phyloP scores from a whole-genome alignment of 1,140 invertebrate genomes.

The Archivesica marissinica region DNA sequence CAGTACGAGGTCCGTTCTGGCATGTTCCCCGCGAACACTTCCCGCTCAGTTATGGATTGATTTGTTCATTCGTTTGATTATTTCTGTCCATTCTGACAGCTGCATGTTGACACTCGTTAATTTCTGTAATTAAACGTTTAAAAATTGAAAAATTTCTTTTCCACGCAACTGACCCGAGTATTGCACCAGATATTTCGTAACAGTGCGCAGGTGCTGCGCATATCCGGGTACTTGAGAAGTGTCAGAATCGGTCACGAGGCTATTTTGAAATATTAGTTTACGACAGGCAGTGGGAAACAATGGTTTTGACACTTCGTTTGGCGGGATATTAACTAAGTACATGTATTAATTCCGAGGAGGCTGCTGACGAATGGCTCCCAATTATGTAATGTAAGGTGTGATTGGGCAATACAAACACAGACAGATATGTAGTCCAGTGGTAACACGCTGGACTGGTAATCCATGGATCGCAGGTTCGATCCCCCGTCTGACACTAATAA shows the following conservation, averaged over 20 bases:
- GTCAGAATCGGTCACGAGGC: constrained; percentile 7
- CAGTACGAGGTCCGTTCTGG: neutral
- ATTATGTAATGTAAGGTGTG: too few species aligned
- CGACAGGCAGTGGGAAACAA: neutral
- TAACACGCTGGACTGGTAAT: too few species aligned
- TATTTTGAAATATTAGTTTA: neutral
- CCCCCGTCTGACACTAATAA: too few species aligned
- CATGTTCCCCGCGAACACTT: neutral
- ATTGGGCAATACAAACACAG: too few species aligned
- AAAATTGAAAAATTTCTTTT: constrained; percentile 43
- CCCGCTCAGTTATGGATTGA: constrained; percentile 5
- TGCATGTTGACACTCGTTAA: constrained; percentile 56
- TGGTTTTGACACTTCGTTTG: neutral
- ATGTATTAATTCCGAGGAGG: too few species aligned
- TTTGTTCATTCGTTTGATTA: neutral
- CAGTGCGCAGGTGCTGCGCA: constrained; percentile 57
- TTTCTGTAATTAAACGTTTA: constrained; percentile 61
- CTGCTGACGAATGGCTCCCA: too few species aligned
- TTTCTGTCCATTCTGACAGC: constrained; percentile 49
- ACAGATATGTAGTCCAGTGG: too few species aligned
- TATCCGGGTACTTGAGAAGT: constrained; percentile 44
- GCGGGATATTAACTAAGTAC: too few species aligned
- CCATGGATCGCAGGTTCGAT: too few species aligned
- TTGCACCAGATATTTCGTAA: constrained; percentile 56
- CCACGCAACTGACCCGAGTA: constrained; percentile 27